Evolutionary conservation across 2,888 invertebrate species (phyloP), one percentile per base, ranked within the genome.

Genomic region (Pseudococcus longispinus): DNA sequence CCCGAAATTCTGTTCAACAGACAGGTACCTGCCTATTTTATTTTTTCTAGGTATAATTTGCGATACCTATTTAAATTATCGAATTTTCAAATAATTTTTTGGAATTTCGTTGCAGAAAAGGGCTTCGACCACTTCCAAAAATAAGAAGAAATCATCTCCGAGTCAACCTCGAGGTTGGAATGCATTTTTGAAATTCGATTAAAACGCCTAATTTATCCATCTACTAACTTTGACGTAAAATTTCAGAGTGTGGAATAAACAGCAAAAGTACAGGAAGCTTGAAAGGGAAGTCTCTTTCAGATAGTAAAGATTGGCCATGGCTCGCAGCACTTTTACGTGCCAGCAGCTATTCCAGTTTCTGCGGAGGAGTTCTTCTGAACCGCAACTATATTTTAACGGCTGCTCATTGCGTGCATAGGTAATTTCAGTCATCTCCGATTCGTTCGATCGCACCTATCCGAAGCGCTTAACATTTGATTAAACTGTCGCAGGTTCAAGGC

Each of bases 321-420:
- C 94, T 96, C 93, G 96, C 94, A 0, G 96, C 95, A 1, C 90
- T 97, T 88, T 92, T 96, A 20, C 93, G 93, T 0, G 91, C 91
- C 4, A 92, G 93, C 26, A 90, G 91, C 84, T 92, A 92, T 55
- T 93, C 93, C 90, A 93, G 93, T 86, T 95, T 94, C 91, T 97
- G 96, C 90, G 96, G 96, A 0, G 97, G 96, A 0, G 94, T 93
- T 0, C 92, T 97, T 74, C 94, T 97, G 88, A 96, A 96, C 0
- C 94, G 95, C 89, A 92, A 93, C 86, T 96, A 96, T 90, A 93
- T 96, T 20, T 92, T 96, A 0, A 96, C 95, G 0, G 95, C 95
- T 1, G 94, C 95, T 0, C 95, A 95, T 90, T 96, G 96, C 90
- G 92, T 93, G 11, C 91, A 92, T 88, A 92, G 92, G 94, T 94